phyloP scores from a whole-genome alignment of 2,113 vertebrate species.

The Cavia aperea region DNA sequence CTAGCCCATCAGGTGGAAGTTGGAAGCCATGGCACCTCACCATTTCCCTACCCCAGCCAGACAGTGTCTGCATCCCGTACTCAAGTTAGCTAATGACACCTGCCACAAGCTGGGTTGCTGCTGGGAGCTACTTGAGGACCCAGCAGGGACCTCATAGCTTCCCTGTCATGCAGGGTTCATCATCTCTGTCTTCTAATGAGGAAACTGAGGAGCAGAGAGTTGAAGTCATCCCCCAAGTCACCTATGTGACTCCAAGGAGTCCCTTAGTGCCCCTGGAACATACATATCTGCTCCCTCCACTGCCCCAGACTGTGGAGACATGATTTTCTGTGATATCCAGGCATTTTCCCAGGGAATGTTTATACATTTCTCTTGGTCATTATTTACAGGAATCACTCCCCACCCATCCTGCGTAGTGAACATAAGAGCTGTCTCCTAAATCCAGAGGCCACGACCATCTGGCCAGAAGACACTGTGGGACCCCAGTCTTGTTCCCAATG shows the following conservation, averaged over 20 bases:
- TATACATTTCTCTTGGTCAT: not conserved
- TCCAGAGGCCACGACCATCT: not conserved
- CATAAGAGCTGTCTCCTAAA: not conserved
- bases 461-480: not conserved
- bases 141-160: not conserved
- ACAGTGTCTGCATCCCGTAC: not conserved
- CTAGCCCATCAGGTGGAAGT: not conserved
- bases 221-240: not conserved
- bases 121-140: not conserved
- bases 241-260: not conserved
- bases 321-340: not conserved
- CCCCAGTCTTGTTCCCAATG: not conserved
- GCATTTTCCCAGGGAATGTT: not conserved
- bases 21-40: not conserved
- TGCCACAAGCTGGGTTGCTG: accelerated
- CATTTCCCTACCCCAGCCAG: not conserved
- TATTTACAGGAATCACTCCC: not conserved
- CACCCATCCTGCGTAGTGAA: accelerated
- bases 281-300: not conserved
- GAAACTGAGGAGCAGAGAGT: not conserved
- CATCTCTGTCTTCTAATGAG: not conserved
- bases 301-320: not conserved
- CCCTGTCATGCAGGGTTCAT: not conserved
- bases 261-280: not conserved
- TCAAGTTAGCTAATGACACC: not conserved